Evolutionary conservation across 2,113 vertebrate species (phyloP).

Genomic region (Phylloscopus trochiloides): DNA sequence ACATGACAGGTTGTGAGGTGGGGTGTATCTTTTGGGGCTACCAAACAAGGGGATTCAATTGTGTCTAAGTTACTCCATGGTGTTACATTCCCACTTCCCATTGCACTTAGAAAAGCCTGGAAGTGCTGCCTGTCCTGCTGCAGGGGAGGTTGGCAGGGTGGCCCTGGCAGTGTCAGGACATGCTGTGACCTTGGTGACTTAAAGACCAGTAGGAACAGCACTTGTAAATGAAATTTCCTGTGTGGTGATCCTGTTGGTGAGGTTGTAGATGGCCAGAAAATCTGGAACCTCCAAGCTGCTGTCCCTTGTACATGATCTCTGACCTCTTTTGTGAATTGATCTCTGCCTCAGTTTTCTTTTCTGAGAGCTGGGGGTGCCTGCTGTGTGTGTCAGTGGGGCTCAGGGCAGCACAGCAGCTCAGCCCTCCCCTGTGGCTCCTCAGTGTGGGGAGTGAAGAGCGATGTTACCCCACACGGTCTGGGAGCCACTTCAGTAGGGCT

Average conservation of each 20-base stretch:
- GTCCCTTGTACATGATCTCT: background rate
- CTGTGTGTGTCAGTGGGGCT: background rate
- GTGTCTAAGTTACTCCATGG: background rate
- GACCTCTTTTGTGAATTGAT: background rate
- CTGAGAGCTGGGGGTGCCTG: background rate
- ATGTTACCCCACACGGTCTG: accelerated
- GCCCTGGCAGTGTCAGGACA: accelerated
- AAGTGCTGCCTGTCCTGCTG: background rate
- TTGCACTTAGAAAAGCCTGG: background rate
- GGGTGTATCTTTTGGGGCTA: background rate
- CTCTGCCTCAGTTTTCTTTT: background rate
- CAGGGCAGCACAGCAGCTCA: background rate
- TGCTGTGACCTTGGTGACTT: background rate
- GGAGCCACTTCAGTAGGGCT: background rate
- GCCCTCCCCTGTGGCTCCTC: background rate
- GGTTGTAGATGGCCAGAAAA: background rate
- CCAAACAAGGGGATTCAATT: background rate
- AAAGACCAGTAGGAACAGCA: background rate
- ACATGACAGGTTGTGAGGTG: background rate
- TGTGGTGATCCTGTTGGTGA: background rate
- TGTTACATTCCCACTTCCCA: background rate
- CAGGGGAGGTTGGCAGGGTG: background rate
- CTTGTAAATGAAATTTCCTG: background rate
- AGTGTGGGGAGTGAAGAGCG: background rate
- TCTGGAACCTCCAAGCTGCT: background rate